Evolutionary conservation across 2,797 vertebrate species (phyloP), one percentile per base, ranked within the genome.

Genomic region (Aeoliscus strigatus): DNA sequence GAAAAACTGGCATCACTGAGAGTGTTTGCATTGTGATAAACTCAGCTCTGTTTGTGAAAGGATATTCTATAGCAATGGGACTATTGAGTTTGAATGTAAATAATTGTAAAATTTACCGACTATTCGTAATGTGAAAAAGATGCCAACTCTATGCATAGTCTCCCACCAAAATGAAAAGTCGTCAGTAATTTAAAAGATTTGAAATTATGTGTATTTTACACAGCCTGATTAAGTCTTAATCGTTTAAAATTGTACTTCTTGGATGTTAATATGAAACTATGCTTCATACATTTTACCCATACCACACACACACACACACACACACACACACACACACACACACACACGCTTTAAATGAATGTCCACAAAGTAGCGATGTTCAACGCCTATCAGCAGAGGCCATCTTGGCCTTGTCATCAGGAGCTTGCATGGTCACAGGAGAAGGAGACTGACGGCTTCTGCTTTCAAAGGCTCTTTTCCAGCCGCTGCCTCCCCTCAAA

Each of bases 331-430:
- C 5, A 54, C 38, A 51, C 23, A 33, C 27, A 1, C 14, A 60
- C 1, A 21, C 9, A 26, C 10, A 6, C 12, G 27, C 12, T 12
- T 77, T 51, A 75, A 76, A 80, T 73, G 38, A 79, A 76, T 69
- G 79, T 79, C n/a, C n/a, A n/a, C n/a, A n/a, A n/a, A n/a, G n/a
- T n/a, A 76, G 85, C 86, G 85, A 86, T 86, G 79, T 86, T 79
- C 67, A 71, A 71, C 52, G 6, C 10, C 68, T 88, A 88, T 89
- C 87, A 82, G 73, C 77, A 77, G 67, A 82, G 82, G 74, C 75
- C 81, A 84, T 88, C 86, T 86, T 70, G 53, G 63, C 52, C 79
- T 77, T 88, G 81, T 87, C 86, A 88, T 76, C 82, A 9, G 56
- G 42, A 70, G 69, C 66, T 80, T 75, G 70, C 76, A 67, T 62